Conservation (phyloP, 2,113 vertebrate genomes). For the Sisor rabdophorus region DNA sequence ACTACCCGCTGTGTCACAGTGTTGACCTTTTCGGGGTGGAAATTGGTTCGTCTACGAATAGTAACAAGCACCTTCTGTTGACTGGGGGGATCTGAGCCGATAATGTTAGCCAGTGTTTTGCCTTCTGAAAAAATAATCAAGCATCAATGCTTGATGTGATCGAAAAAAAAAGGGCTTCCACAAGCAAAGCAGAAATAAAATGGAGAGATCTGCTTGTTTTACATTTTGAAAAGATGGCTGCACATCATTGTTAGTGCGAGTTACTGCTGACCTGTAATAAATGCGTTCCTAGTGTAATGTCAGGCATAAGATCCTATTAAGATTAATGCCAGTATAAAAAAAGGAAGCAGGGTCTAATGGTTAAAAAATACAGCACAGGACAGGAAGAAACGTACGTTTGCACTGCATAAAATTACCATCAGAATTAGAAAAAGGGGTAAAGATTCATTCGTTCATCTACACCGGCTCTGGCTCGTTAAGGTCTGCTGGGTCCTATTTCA, state of each 20-base stretch:
- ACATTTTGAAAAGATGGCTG: constrained; percentile 25
- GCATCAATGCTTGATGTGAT: constrained; percentile 41
- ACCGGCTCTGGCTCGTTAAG: too few relatives aligned
- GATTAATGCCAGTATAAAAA: constrained; percentile 31
- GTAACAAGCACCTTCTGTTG: not conserved
- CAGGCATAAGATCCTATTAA: constrained; percentile 21
- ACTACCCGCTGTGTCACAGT: not conserved
- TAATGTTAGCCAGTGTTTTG: constrained; percentile 30
- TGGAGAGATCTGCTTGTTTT: constrained; percentile 24
- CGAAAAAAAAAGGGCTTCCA: constrained; percentile 20
- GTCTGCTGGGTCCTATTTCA: too few relatives aligned
- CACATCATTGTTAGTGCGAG: constrained; percentile 15
- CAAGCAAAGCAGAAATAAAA: constrained; percentile 18
- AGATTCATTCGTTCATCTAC: too few relatives aligned
- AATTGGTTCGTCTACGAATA: constrained; percentile 10
- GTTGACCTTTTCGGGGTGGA: constrained; percentile 2
- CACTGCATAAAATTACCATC: constrained; percentile 41
- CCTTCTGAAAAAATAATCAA: constrained; percentile 35
- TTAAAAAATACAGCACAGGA: constrained; percentile 2
- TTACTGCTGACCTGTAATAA: constrained; percentile 18
- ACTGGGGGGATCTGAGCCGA: not conserved
- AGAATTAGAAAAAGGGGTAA: constrained; percentile 16
- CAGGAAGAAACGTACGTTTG: constrained; percentile 2
- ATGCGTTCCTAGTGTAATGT: constrained; percentile 17
- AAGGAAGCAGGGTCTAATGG: not conserved